Evolutionary conservation across 2,888 invertebrate genomes (phyloP).

Genomic region (Sarcophaga variegata): DNA sequence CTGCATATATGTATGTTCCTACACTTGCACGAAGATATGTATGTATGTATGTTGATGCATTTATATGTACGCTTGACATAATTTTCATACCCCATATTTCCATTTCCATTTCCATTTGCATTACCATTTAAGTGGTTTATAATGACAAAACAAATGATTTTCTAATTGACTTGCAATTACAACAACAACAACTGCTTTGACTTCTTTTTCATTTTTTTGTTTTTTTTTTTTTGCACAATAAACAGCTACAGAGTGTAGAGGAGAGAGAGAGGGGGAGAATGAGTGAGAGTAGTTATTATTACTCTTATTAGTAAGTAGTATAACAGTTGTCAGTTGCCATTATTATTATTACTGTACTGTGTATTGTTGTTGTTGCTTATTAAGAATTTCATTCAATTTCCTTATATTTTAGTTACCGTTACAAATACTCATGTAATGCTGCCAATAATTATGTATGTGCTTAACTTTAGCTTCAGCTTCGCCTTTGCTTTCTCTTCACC

Average conservation of each 20-base stretch:
- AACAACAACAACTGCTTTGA: conserved; percentile 62
- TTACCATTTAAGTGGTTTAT: neutral
- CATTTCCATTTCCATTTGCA: neutral
- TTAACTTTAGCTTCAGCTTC: too few relatives aligned
- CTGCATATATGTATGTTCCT: neutral
- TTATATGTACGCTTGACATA: conserved; percentile 42
- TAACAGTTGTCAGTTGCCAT: too few relatives aligned
- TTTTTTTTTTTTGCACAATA: neutral
- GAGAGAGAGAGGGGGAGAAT: too few relatives aligned
- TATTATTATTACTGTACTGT: too few relatives aligned
- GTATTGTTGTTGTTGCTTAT: neutral
- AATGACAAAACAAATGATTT: conserved; percentile 68
- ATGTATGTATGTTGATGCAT: conserved; percentile 1
- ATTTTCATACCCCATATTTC: conserved; percentile 16
- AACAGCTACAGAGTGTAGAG: too few relatives aligned
- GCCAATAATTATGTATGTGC: too few relatives aligned
- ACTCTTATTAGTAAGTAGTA: too few relatives aligned
- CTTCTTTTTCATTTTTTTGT: conserved; percentile 37
- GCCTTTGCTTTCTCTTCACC: too few relatives aligned
- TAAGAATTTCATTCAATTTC: too few relatives aligned
- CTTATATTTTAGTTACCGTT: too few relatives aligned
- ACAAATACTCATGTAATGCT: too few relatives aligned
- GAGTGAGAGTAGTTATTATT: too few relatives aligned
- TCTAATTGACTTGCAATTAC: conserved; percentile 62
- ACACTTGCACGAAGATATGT: neutral